A percentile compares a stretch with the other conserved stretches of the same genome.
Conservation (phyloP, 1,140 invertebrate genomes). For the Polypedilum vanderplanki region DNA sequence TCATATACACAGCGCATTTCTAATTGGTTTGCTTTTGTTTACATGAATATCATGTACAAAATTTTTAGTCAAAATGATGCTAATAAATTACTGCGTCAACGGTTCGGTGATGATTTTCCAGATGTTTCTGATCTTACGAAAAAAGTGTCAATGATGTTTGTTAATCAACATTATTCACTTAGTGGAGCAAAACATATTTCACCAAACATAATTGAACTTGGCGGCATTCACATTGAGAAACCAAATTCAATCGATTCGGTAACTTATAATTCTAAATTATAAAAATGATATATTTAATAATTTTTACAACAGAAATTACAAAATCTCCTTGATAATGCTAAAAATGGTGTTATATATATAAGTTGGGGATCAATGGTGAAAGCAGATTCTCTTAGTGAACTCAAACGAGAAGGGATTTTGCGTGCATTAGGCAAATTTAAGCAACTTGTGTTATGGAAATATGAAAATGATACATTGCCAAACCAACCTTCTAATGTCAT, state of each 20-base stretch:
- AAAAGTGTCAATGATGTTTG: slow-evolving; percentile 54
- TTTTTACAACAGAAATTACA: slow-evolving; percentile 51
- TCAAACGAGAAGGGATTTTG: slow-evolving; percentile 52
- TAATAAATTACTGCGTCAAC: slow-evolving; percentile 45
- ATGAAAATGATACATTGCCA: slow-evolving; percentile 53
- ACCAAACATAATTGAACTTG: slow-evolving; percentile 58
- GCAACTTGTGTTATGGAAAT: slow-evolving; percentile 64
- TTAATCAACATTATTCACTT: slow-evolving; percentile 57
- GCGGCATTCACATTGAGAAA: slow-evolving; percentile 55
- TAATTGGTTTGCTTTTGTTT: slow-evolving; percentile 43
- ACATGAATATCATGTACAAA: slow-evolving; percentile 38
- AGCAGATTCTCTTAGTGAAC: slow-evolving; percentile 51
- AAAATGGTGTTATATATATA: slow-evolving; percentile 62
- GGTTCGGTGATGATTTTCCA: slow-evolving; percentile 52
- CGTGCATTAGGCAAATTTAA: slow-evolving; percentile 52
- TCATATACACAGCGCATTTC: slow-evolving; percentile 44
- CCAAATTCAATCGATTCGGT: slow-evolving; percentile 51
- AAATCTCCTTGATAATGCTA: slow-evolving; percentile 58
- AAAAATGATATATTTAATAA: not conserved
- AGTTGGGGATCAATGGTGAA: slow-evolving; percentile 63
- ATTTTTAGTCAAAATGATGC: slow-evolving; percentile 41
- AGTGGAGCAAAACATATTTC: slow-evolving; percentile 49
- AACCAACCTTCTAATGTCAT: slow-evolving; percentile 57
- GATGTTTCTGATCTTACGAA: slow-evolving; percentile 50
- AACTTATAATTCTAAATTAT: slow-evolving; percentile 35